Conservation (phyloP, 2,888 invertebrate genomes). For the Pterostichus madidus region DNA sequence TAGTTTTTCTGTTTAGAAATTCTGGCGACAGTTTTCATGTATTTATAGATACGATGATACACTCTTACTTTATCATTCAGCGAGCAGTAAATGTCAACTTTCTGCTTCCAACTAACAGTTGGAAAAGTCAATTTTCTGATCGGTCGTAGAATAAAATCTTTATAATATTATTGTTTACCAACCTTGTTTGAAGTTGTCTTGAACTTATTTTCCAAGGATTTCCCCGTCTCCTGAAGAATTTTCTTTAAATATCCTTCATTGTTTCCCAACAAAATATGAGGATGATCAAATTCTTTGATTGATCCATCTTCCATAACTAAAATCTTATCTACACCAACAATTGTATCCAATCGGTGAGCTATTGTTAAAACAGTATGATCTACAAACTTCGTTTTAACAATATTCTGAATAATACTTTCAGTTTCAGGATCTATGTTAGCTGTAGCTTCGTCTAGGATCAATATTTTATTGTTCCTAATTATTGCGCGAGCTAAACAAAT, state of each 20-base stretch:
- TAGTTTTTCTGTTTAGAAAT: too few relatives aligned
- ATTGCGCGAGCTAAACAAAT: conserved; percentile 80
- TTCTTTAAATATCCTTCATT: conserved; percentile 70
- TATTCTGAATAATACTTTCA: conserved; percentile 79
- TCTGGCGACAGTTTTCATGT: too few relatives aligned
- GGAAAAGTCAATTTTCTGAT: too few relatives aligned
- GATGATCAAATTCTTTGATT: conserved; percentile 72
- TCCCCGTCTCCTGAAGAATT: conserved; percentile 68
- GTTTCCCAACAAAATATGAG: conserved; percentile 69
- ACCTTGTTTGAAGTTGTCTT: background rate
- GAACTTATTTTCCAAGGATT: background rate
- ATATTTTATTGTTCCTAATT: conserved; percentile 77
- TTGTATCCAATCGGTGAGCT: conserved; percentile 77
- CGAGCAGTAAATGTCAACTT: too few relatives aligned
- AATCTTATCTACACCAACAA: conserved; percentile 80
- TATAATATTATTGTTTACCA: too few relatives aligned
- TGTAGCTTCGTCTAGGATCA: conserved; percentile 81
- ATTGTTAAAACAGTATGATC: conserved; percentile 80
- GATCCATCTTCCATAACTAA: conserved; percentile 79
- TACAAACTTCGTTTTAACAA: conserved; percentile 78
- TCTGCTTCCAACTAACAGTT: too few relatives aligned
- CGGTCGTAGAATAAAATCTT: too few relatives aligned
- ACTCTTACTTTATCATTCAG: too few relatives aligned
- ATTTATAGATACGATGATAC: too few relatives aligned
- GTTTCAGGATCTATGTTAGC: conserved; percentile 80